Conservation (phyloP, 2,797 vertebrate species). For the Otolemur crassicaudatus region DNA sequence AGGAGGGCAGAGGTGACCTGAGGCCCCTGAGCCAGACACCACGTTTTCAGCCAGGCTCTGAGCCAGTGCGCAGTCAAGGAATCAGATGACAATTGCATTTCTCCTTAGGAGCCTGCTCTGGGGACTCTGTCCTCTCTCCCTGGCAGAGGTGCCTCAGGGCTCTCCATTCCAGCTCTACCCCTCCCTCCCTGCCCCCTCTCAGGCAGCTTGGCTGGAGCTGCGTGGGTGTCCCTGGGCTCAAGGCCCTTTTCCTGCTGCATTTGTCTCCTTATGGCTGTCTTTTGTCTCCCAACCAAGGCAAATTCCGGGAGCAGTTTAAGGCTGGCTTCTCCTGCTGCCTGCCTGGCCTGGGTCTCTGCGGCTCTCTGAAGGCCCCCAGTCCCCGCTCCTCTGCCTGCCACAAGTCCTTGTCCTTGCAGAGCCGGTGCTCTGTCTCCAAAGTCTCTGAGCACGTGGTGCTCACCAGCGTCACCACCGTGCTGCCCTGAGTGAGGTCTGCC, state of each 20-base stretch:
- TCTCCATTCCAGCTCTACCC: neutral
- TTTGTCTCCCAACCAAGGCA: conserved; percentile 80
- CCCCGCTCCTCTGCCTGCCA: conserved; percentile 70
- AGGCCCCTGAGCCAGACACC: conserved; percentile 63
- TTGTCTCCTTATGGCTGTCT: conserved; percentile 49
- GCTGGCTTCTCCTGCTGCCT: conserved; percentile 81
- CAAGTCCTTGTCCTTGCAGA: conserved; percentile 73
- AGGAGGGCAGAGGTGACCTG: conserved; percentile 20
- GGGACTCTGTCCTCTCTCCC: conserved; percentile 26
- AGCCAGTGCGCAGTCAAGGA: conserved; percentile 72
- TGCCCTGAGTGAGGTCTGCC: conserved; percentile 50
- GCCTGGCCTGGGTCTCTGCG: conserved; percentile 64
- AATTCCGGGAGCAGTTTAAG: conserved; percentile 83
- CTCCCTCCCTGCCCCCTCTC: neutral
- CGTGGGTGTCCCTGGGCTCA: neutral
- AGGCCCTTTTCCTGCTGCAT: neutral
- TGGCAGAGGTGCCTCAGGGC: conserved; percentile 14
- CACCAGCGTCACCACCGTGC: conserved; percentile 77
- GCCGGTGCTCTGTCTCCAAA: conserved; percentile 71
- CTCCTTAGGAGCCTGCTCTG: conserved; percentile 16
- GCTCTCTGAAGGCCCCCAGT: conserved; percentile 36
- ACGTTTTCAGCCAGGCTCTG: neutral
- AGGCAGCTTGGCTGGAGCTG: neutral
- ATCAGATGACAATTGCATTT: conserved; percentile 67
- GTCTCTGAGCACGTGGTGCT: conserved; percentile 72